A percentile compares a stretch with the other conserved stretches of the same genome.
Conservation (phyloP, 2,113 vertebrate species). For the Gallinago paraguaiae region DNA sequence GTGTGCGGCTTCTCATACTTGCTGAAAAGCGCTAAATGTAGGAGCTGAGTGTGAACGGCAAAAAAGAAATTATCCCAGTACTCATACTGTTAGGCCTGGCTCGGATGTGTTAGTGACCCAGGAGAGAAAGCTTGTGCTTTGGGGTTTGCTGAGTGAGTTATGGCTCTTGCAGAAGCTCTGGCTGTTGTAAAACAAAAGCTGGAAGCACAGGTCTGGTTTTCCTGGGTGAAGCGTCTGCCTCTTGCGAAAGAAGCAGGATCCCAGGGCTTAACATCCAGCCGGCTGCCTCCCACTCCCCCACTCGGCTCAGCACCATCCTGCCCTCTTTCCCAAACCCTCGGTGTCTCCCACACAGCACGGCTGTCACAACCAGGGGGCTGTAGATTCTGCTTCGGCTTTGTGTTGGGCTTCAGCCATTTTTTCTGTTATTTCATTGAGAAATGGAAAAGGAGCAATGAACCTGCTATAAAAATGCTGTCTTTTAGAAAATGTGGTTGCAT, state of each 20-base stretch:
- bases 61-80: background rate
- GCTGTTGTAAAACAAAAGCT: background rate
- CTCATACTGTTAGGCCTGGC: background rate
- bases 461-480: background rate
- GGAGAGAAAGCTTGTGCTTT: background rate
- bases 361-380: background rate
- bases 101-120: background rate
- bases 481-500: accelerated
- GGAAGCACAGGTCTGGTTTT: accelerated
- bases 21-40: background rate
- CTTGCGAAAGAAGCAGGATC: background rate
- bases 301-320: accelerated
- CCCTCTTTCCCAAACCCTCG: background rate
- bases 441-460: background rate
- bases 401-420: background rate
- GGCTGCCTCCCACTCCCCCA: background rate
- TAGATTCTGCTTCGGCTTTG: background rate
- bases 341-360: accelerated
- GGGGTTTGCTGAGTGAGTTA: background rate
- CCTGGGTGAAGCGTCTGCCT: background rate
- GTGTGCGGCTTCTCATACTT: background rate
- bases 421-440: background rate
- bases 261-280: background rate
- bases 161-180: background rate
- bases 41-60: background rate